Evolutionary conservation across 2,797 vertebrate genomes (phyloP).

Genomic region (Poeciliopsis paucimaculata): DNA sequence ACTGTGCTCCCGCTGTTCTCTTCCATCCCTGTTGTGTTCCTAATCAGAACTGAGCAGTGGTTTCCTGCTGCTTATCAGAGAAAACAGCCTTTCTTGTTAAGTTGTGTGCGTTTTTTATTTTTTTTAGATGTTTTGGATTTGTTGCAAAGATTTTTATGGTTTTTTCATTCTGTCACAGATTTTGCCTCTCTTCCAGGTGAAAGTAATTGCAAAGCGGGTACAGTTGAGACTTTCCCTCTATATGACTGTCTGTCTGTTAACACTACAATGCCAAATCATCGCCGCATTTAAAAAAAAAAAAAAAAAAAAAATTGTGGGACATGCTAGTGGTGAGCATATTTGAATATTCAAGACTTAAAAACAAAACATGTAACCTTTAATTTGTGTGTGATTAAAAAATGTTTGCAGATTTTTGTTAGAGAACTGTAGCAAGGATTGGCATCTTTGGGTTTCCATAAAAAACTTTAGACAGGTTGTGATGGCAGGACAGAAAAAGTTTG

Average conservation of each 20-base stretch:
- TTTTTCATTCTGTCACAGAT: conserved; percentile 19
- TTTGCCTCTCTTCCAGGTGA: conserved; percentile 33
- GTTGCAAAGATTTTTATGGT: not conserved
- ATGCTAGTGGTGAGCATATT: conserved; percentile 14
- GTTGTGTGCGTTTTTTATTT: conserved; percentile 12
- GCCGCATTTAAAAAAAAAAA: conserved; percentile 27
- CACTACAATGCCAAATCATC: conserved; percentile 20
- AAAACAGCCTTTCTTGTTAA: conserved; percentile 15
- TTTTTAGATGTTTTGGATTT: conserved; percentile 8
- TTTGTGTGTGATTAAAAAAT: not conserved
- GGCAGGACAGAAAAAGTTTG: too few species aligned
- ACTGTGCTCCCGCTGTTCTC: conserved; percentile 22
- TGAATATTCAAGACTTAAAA: not conserved
- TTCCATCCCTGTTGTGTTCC: not conserved
- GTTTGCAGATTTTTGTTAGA: not conserved
- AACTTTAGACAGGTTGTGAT: not conserved
- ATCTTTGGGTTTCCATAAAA: not conserved
- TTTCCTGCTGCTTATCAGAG: conserved; percentile 32
- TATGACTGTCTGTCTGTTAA: conserved; percentile 54
- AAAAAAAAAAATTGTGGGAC: conserved; percentile 24
- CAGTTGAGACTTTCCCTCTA: conserved; percentile 55
- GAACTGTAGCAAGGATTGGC: not conserved
- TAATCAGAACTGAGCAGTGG: conserved; percentile 27
- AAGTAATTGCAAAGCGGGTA: conserved; percentile 56
- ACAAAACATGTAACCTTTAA: not conserved